Base-by-base conservation (phyloP, 1,140 invertebrate species). In the Hylyphantes graminicola region DNA sequence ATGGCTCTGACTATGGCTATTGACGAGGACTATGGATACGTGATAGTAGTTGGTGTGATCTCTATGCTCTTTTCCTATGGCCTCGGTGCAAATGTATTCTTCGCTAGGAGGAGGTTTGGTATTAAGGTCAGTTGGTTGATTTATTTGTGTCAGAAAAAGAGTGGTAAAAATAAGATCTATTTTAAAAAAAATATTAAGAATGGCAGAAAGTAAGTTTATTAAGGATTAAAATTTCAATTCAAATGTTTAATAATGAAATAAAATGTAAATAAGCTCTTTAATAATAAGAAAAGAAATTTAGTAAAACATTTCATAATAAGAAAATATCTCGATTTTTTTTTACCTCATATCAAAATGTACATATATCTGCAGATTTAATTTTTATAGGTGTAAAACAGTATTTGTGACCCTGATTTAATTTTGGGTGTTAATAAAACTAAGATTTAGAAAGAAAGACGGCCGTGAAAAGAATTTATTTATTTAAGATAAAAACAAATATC, bases 1-100 rank as follows among this genome's bases (percentile, higher is more conserved):
- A 85, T 85, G 82, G 64, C 64, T 15, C 12, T 63, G 7, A 76
- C 55, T 2, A 59, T 88, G 7, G 81, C 84, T 15, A 81, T 90
- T 57, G 88, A 88, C 13, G 67, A 86, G 35, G 86, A 88, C 48
- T 90, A 89, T 87, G 90, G 89, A 21, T 90, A 89, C 77, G 87
- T 88, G 13, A 85, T 90, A 17, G 76, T 90, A 4, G 88, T 89
- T 1, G 87, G 80, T n/a, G 87, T 90, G 19, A 87, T 87, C 0
- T 89, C 89, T 10, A 85, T 87, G 17, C 87, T 90, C 57, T 86
- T 90, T 51, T 21, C 89, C 2, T 85, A 85, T 9, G 89, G 88
- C 87, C 78, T 89, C 75, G 88, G 87, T 9, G 87, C 87, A 8
- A 89, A 89, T 85, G 89, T 90, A 7, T 87, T 85, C 0, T 85